Percentiles rank a stretch among this genome's conserved stretches.
Evolutionary conservation across 2,113 vertebrate genomes (phyloP).

Genomic region (Raphicerus campestris): DNA sequence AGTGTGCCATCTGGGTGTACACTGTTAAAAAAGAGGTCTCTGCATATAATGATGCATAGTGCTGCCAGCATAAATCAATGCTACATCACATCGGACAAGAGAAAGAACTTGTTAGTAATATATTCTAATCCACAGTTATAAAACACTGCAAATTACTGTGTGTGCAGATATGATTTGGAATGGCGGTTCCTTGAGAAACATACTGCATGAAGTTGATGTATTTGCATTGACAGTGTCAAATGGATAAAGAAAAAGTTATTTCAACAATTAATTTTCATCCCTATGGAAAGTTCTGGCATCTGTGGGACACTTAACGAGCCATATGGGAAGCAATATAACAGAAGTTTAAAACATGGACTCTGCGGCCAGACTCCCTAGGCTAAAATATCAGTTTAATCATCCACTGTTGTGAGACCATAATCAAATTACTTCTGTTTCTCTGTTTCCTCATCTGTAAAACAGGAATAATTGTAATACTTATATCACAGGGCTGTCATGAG

Average conservation of each 20-base stretch:
- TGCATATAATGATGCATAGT: background rate
- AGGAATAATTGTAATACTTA: background rate
- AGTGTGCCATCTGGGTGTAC: background rate
- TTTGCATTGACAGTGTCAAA: background rate
- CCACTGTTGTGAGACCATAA: background rate
- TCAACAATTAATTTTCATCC: background rate
- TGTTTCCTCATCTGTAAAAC: background rate
- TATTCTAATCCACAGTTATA: background rate
- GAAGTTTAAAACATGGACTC: background rate
- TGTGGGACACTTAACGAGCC: background rate
- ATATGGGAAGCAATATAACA: background rate
- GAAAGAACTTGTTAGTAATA: background rate
- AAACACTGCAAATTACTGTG: background rate
- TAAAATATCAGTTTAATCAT: background rate
- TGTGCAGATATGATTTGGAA: background rate
- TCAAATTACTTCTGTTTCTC: background rate
- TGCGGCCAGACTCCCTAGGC: background rate
- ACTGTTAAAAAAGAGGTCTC: background rate
- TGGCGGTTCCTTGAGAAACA: background rate
- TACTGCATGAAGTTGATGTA: background rate
- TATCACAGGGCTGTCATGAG: background rate
- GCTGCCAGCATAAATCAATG: background rate
- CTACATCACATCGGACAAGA: background rate
- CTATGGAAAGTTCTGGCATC: background rate
- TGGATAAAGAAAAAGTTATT: background rate